phyloP scores from a whole-genome alignment of 2,797 vertebrate species.

The Typhlichthys subterraneus region DNA sequence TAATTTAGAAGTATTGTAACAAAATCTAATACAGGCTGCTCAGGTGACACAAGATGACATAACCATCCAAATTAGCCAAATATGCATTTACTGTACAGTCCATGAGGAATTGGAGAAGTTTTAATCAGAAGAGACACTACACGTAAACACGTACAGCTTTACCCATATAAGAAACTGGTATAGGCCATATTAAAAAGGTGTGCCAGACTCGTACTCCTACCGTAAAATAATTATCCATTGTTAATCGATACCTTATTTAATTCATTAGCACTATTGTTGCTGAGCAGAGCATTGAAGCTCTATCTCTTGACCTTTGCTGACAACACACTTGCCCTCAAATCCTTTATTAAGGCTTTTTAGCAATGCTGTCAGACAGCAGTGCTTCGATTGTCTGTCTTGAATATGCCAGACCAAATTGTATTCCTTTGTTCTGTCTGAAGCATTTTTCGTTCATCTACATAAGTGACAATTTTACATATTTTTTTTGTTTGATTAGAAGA shows the following conservation, averaged over 20 bases:
- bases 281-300: slow-evolving; percentile 15
- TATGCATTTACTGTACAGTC: no score
- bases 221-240: not conserved
- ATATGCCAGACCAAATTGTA: not conserved
- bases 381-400: not conserved
- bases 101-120: no score
- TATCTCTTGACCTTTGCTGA: slow-evolving; percentile 29
- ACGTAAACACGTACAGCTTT: no score
- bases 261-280: slow-evolving; percentile 5
- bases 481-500: no score
- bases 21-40: no score
- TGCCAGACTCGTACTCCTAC: no score
- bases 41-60: no score
- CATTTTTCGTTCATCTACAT: not conserved
- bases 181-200: no score
- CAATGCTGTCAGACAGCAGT: slow-evolving; percentile 9
- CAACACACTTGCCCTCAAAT: slow-evolving; percentile 13
- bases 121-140: no score
- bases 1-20: no score
- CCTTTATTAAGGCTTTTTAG: slow-evolving; percentile 16
- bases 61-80: no score
- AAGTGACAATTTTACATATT: not conserved
- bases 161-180: no score
- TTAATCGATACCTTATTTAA: not conserved
- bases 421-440: not conserved